These are phyloP conservation scores for Muricea muricata DNA, from an alignment of 92 coral and sea anemone genomes.

Conservation along the genomic window DNA sequence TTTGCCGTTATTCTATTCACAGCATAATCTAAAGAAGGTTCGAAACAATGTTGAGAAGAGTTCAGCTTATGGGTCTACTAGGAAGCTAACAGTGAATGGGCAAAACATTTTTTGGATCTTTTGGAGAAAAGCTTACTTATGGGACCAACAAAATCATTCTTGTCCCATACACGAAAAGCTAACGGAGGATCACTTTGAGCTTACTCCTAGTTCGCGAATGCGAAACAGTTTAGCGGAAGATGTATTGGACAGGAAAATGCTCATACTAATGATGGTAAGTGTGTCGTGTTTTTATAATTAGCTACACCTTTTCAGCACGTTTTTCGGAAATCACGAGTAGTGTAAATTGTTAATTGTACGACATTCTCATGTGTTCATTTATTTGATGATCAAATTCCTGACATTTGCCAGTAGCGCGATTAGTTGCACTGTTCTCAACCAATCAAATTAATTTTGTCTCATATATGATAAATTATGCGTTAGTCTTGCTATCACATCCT, in stretches of 20 bases:
- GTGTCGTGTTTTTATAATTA: no score
- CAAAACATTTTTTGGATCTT: slow-evolving; percentile 53
- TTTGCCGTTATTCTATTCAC: neutral
- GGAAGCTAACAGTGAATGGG: slow-evolving; percentile 38
- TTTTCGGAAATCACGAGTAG: no score
- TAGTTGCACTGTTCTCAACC: no score
- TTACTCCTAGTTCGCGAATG: slow-evolving; percentile 53
- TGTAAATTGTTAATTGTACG: no score
- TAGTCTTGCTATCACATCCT: neutral
- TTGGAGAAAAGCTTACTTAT: slow-evolving; percentile 46
- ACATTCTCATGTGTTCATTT: no score
- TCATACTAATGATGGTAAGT: slow-evolving; percentile 29
- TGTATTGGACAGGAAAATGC: slow-evolving; percentile 62
- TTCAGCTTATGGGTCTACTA: neutral
- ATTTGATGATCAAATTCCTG: no score
- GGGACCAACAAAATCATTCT: slow-evolving; percentile 40
- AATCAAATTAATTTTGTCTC: neutral
- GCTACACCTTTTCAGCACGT: no score
- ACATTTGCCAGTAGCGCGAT: no score
- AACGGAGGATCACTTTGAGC: slow-evolving; percentile 57
- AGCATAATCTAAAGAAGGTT: slow-evolving; percentile 44
- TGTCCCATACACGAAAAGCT: slow-evolving; percentile 55
- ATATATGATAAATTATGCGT: neutral
- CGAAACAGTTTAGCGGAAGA: slow-evolving; percentile 65
- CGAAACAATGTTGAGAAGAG: slow-evolving; percentile 62